A percentile compares a stretch with the other conserved stretches of the same genome.
phyloP scores from a whole-genome alignment of 2,113 vertebrate species.

The Dromas ardeola region DNA sequence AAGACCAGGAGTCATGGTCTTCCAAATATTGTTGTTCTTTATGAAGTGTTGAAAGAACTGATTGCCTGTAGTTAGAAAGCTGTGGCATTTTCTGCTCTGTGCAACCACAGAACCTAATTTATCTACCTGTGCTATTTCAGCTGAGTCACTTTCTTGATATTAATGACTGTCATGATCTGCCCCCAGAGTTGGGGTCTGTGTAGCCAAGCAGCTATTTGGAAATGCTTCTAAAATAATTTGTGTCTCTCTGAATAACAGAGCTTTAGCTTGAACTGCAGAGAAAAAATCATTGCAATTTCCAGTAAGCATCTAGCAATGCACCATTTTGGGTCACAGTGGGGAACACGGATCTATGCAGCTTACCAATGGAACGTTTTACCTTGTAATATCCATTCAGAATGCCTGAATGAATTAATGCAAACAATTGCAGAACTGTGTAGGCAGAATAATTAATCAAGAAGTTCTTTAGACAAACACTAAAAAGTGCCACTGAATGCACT shows the following conservation, averaged over 20 bases:
- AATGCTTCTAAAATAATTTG: not conserved
- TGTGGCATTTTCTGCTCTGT: not conserved
- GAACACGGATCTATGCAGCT: not conserved
- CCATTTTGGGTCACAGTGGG: not conserved
- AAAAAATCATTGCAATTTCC: not conserved
- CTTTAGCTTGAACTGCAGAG: not conserved
- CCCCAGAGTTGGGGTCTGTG: not conserved
- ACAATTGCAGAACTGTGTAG: not conserved
- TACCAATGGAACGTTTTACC: fast-evolving
- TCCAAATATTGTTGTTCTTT: not conserved
- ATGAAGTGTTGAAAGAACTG: not conserved
- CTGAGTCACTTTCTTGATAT: not conserved
- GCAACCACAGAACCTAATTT: not conserved
- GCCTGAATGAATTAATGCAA: not conserved
- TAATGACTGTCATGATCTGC: not conserved
- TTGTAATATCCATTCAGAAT: not conserved
- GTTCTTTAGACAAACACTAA: not conserved
- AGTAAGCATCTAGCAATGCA: not conserved
- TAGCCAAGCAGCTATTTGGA: not conserved
- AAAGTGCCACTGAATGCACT: not conserved
- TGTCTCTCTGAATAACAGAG: not conserved
- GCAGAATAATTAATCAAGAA: not conserved
- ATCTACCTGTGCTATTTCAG: not conserved
- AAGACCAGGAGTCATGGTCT: not conserved
- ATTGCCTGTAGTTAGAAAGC: not conserved